Percentiles rank a stretch among this genome's conserved stretches.
phyloP scores from a whole-genome alignment of 1,140 invertebrate genomes.

The Drosophila arizonae region DNA sequence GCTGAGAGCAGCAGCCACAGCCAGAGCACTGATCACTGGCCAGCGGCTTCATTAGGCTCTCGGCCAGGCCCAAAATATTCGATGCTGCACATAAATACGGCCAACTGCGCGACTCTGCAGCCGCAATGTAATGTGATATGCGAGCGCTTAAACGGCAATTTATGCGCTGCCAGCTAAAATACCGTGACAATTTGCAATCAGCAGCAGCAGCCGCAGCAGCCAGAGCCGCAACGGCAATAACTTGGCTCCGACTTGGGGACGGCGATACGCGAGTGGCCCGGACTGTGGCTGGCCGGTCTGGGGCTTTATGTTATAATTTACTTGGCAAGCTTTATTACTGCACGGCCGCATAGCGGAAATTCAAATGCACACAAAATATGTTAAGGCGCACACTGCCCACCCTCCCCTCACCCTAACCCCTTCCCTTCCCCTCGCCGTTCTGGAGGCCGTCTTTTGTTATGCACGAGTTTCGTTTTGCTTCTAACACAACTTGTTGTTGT shows the following conservation, averaged over 20 bases:
- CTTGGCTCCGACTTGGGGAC: conserved; percentile 18
- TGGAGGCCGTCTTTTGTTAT: conserved; percentile 57
- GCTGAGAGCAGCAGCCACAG: conserved; percentile 12
- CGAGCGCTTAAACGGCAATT: conserved; percentile 67
- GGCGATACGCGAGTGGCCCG: conserved; percentile 4
- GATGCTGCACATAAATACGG: conserved; percentile 57
- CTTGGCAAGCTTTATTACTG: conserved; percentile 73
- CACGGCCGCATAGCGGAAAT: conserved; percentile 74
- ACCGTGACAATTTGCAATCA: conserved; percentile 81
- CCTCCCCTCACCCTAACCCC: neutral
- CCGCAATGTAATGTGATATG: conserved; percentile 38
- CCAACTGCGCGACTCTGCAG: conserved; percentile 44
- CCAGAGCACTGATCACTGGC: conserved; percentile 24
- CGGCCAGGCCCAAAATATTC: conserved; percentile 48
- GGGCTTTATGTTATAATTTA: conserved; percentile 78
- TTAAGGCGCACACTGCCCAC: conserved; percentile 33
- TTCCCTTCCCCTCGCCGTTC: neutral
- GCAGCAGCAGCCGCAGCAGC: conserved; percentile 70
- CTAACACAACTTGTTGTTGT: conserved; percentile 55
- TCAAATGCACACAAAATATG: conserved; percentile 78
- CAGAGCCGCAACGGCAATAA: conserved; percentile 46
- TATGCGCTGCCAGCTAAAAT: conserved; percentile 78
- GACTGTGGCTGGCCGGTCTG: conserved; percentile 1
- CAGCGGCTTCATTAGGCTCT: conserved; percentile 65
- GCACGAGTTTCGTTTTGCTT: conserved; percentile 66